Percentiles rank a stretch among this genome's conserved stretches.
These are phyloP conservation scores for Thaumatotibia leucotreta DNA, from an alignment of 1,140 invertebrate species.

Conservation along the genomic window DNA sequence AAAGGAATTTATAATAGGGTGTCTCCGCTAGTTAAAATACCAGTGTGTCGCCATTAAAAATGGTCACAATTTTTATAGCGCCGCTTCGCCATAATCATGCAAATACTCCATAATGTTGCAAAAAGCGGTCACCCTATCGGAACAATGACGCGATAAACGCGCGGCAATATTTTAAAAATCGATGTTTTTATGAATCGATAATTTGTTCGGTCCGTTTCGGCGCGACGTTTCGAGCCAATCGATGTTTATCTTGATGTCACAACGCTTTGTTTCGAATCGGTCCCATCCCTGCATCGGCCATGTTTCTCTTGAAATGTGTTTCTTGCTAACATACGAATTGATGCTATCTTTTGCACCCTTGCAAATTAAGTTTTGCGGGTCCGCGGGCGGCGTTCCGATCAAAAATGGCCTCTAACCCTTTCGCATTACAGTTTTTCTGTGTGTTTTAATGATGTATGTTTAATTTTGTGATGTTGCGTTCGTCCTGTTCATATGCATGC, in stretches of 20 bases:
- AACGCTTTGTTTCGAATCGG: slow-evolving; percentile 72
- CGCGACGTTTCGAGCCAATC: slow-evolving; percentile 69
- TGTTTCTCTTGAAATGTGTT: slow-evolving; percentile 72
- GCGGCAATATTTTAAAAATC: slow-evolving; percentile 71
- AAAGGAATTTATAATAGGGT: background rate
- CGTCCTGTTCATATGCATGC: slow-evolving; percentile 59
- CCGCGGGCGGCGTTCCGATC: slow-evolving; percentile 21
- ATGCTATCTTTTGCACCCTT: slow-evolving; percentile 52
- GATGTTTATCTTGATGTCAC: slow-evolving; percentile 71
- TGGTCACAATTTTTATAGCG: background rate
- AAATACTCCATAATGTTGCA: slow-evolving; percentile 14
- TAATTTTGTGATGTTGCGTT: slow-evolving; percentile 27
- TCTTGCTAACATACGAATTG: slow-evolving; percentile 69
- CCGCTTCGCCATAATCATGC: background rate
- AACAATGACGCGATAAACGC: slow-evolving; percentile 61
- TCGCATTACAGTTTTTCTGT: slow-evolving; percentile 22
- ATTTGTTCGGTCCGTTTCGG: slow-evolving; percentile 71
- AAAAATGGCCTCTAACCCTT: slow-evolving; percentile 30
- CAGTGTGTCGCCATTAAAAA: background rate
- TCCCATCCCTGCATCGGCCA: slow-evolving; percentile 50
- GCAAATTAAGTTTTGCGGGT: slow-evolving; percentile 47
- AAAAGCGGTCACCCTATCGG: slow-evolving; percentile 55
- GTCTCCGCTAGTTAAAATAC: background rate
- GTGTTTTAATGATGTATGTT: slow-evolving; percentile 18
- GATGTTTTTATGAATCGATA: slow-evolving; percentile 76